These are phyloP conservation scores for Aptenodytes patagonicus DNA, from an alignment of 2,113 vertebrate genomes.

Conservation along the genomic window DNA sequence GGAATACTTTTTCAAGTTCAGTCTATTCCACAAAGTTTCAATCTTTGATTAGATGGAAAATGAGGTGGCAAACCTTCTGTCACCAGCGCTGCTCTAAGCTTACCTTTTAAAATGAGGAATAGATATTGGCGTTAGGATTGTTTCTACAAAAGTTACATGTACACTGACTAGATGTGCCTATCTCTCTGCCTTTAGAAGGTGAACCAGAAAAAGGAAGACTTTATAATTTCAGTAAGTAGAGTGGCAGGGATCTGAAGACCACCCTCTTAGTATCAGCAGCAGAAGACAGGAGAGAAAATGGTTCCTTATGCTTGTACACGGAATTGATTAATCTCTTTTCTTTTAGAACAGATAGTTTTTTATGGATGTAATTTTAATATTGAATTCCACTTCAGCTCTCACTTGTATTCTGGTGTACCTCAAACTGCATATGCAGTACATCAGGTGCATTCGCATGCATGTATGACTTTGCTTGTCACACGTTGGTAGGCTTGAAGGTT, in stretches of 20 bases:
- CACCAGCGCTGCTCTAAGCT: not conserved
- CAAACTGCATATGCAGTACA: not conserved
- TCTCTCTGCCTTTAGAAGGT: not conserved
- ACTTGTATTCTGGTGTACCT: not conserved
- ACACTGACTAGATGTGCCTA: not conserved
- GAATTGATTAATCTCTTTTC: not conserved
- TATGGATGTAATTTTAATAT: not conserved
- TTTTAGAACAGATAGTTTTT: not conserved
- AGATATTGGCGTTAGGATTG: not conserved
- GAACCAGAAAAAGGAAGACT: not conserved
- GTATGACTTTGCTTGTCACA: not conserved
- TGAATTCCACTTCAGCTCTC: not conserved
- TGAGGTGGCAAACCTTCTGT: not conserved
- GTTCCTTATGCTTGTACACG: not conserved
- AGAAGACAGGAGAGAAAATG: not conserved
- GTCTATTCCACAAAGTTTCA: not conserved
- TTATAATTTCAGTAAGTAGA: not conserved
- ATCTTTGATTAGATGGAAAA: not conserved
- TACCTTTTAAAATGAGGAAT: not conserved
- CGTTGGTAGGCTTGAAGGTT: not conserved
- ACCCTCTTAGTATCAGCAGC: not conserved
- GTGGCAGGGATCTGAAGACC: not conserved
- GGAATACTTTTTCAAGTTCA: not conserved
- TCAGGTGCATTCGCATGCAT: not conserved
- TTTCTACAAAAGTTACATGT: not conserved